Conservation (phyloP, 2,113 vertebrate species). For the Anguilla japonica region DNA sequence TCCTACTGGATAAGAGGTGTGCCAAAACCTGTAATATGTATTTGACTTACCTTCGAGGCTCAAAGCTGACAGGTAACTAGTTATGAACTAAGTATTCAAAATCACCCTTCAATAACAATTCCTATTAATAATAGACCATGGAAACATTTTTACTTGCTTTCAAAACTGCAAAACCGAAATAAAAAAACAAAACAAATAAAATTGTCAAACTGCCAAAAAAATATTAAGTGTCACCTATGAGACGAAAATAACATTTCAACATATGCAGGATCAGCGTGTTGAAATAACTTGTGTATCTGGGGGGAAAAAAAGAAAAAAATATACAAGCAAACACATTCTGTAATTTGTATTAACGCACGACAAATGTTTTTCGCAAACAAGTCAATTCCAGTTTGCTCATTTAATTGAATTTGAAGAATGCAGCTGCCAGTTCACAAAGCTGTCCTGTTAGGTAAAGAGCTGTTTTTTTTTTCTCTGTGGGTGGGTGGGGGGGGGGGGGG, state of each 20-base stretch:
- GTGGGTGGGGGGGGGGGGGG: no score
- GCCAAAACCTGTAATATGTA: no score
- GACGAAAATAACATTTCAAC: background rate
- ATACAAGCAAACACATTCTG: background rate
- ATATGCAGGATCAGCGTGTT: background rate
- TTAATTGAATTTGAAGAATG: background rate
- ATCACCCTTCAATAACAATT: background rate
- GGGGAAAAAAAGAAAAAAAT: background rate
- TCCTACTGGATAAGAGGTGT: background rate
- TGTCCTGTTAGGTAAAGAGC: background rate
- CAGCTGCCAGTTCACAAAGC: background rate
- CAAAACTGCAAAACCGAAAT: no score
- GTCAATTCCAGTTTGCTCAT: background rate
- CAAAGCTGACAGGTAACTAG: background rate
- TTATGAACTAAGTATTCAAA: conserved; percentile 1
- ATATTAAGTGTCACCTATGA: background rate
- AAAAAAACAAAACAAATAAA: background rate
- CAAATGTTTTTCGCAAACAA: background rate
- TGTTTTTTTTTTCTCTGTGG: background rate
- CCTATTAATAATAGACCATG: background rate
- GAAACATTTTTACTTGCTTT: background rate
- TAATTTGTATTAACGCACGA: background rate
- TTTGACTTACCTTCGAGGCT: no score
- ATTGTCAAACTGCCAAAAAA: background rate
- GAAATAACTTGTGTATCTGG: background rate